phyloP scores from a whole-genome alignment of 1,140 invertebrate genomes.

The Stegodyphus mimosarum region DNA sequence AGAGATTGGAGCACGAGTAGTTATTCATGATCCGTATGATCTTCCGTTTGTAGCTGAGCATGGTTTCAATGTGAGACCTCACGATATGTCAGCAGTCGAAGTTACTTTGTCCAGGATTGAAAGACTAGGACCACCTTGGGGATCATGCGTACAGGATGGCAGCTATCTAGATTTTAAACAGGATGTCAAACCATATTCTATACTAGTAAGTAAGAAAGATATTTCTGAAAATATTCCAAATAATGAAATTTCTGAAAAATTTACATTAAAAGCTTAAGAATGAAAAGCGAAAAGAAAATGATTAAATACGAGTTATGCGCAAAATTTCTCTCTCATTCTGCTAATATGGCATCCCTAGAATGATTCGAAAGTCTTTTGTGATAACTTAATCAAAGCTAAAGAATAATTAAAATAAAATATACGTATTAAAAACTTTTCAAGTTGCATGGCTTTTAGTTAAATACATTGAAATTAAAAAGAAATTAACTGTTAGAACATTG shows the following conservation, averaged over 20 bases:
- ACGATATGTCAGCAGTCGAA: slow-evolving; percentile 46
- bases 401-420: no score
- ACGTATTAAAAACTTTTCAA: no score
- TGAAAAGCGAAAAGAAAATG: not conserved
- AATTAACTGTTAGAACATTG: no score
- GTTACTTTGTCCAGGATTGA: not conserved
- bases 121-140: slow-evolving; percentile 31
- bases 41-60: slow-evolving; percentile 46
- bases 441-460: no score
- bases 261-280: not conserved
- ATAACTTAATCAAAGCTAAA: no score
- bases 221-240: not conserved
- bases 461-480: no score
- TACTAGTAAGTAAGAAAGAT: slow-evolving; percentile 23
- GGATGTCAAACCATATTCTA: not conserved
- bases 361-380: no score
- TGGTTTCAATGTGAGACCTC: slow-evolving; percentile 26
- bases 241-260: not conserved
- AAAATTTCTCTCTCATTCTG: no score
- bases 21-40: slow-evolving; percentile 33
- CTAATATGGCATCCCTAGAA: no score
- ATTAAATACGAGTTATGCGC: no score
- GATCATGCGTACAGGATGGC: slow-evolving; percentile 9
- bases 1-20: slow-evolving; percentile 34
- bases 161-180: not conserved